Evolutionary conservation across 2,888 invertebrate species (phyloP), one percentile per base, ranked within the genome.

Genomic region (Lordiphosa fenestrarum): DNA sequence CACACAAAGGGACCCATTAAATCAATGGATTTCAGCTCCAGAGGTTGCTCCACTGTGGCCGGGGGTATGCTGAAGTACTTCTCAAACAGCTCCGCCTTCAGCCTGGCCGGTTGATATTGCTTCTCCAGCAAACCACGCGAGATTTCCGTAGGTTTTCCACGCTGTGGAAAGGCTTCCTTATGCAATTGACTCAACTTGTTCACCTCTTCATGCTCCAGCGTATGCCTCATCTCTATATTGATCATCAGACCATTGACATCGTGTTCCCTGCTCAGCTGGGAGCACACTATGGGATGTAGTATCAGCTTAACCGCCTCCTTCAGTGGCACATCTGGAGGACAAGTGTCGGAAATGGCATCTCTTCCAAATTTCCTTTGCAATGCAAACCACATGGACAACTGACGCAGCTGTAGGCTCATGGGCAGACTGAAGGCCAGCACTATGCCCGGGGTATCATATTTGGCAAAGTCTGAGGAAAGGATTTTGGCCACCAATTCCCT

Each of bases 221-320:
- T 71, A 75, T 93, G 92, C 0, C 81, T 75, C 48, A 92, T 73
- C 44, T 86, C 87, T 49, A 91, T 82, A 66, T 85, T 89, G 41
- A 91, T 90, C 84, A 89, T 85, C 7, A 90, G 73, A 15, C 93
- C 92, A 70, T 91, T 86, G 12, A 88, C 86, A 78, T 93, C 92
- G 66, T 93, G 91, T 10, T 87, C 86, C 84, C 92, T 93, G 10
- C 89, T 88, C 0, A 94, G 88, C 44, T 88, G 84, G 10, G 89
- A 59, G 12, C 93, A 92, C 19, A 96, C 88, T 52, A 89, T 88
- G 0, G 91, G 90, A 50, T 93, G 93, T 51, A 93, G 91, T 9
- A 93, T 91, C 91, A 94, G 93, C 88, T 96, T 96, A 92, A 95
- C 95, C 0, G 94, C 93, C 86, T 96, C 95, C 85, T 96, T 97